Evolutionary conservation across 2,888 invertebrate genomes (phyloP), one percentile per base, ranked within the genome.

Genomic region (Phymatocera aterrima): DNA sequence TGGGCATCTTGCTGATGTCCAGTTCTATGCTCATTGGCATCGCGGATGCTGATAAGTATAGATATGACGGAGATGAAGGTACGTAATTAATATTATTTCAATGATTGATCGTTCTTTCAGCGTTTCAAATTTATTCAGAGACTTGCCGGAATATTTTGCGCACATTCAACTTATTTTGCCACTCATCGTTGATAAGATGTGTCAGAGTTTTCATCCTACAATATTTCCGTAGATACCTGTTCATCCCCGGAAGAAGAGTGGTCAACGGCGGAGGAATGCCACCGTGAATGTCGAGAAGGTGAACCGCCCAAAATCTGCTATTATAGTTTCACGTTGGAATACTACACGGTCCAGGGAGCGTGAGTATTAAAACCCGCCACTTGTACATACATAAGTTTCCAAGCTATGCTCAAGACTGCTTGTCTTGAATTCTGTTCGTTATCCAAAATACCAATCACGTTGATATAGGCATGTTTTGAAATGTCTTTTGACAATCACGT

Each of bases 321-420:
- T 89, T 97, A 97, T 88, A 96, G 97, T 91, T 97, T 97, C 90
- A 96, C 96, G 15, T 92, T 97, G 85, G 97, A 97, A 89, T 93
- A 95, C 85, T 97, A 97, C 91, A 97, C 96, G 28, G 97, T 97
- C 74, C 93, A 97, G 83, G 97, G 97, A 93, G 97, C 96, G 97
- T 97, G 92, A 96, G 96, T 96, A 89, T 70, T 21, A 15, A 2
- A n/a, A 6, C 6, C 28, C 12, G 4, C 21, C 1, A 1, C 3
- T 21, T 28, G 15, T 64, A n/a, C 4, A 3, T 37, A 6, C 18
- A 15, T 64, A 0, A 34, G 12, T 34, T 12, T 4, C 64, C 3
- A 46, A 43, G 24, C 15, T 46, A 24, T 3, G 8, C 46, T 43
- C 10, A 46, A 8, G 6, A 2, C 15, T 28, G 2, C 10, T 64